Conservation (phyloP, 2,797 vertebrate species). For the Numenius phaeopus region DNA sequence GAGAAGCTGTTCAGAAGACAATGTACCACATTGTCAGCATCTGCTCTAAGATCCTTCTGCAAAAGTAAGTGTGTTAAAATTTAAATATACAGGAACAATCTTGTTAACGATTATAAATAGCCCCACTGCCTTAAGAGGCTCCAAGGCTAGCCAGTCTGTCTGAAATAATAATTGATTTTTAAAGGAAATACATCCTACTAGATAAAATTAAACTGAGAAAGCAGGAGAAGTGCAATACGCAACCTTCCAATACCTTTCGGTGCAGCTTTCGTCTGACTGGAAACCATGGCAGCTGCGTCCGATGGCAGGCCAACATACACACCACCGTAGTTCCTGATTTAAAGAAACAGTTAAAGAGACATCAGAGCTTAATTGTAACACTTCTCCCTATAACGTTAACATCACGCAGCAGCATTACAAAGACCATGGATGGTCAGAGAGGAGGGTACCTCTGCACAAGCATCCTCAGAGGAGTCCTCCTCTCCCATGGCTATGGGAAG, state of each 20-base stretch:
- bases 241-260: slow-evolving; percentile 85
- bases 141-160: not conserved
- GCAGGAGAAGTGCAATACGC: not conserved
- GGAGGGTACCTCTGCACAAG: not conserved
- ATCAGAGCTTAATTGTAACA: not conserved
- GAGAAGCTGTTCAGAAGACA: slow-evolving; percentile 46
- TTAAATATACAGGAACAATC: not conserved
- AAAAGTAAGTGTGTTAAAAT: not conserved
- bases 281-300: slow-evolving; percentile 83
- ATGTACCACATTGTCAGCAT: not conserved
- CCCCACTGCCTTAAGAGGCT: not conserved
- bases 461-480: not conserved
- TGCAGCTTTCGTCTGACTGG: slow-evolving; percentile 87
- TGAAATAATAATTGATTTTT: slow-evolving; percentile 27
- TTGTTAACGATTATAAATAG: not conserved
- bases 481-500: not conserved
- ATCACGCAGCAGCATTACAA: not conserved
- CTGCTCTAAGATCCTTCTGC: not conserved
- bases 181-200: not conserved
- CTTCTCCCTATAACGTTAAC: not conserved
- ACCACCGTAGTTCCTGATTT: slow-evolving; percentile 92
- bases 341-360: not conserved
- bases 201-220: not conserved
- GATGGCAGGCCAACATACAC: slow-evolving; percentile 94
- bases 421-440: not conserved